phyloP scores from a whole-genome alignment of 2,888 invertebrate genomes.

The Tipula confusa region DNA sequence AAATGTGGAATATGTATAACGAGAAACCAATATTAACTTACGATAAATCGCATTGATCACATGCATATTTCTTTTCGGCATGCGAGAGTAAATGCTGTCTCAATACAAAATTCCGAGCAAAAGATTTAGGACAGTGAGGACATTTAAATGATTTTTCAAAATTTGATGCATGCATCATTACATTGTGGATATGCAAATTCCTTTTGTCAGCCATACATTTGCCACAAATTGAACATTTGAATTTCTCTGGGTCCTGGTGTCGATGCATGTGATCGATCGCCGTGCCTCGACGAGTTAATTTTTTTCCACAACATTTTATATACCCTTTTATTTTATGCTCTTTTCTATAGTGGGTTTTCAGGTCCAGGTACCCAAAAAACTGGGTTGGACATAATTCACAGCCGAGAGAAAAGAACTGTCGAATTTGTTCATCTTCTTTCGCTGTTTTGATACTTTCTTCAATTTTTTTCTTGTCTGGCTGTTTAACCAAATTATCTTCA shows the following conservation, averaged over 20 bases:
- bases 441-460: not conserved
- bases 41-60: not conserved
- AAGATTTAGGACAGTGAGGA: not conserved
- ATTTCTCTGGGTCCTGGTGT: not conserved
- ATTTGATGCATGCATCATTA: not conserved
- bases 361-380: not conserved
- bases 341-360: not conserved
- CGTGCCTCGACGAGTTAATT: not conserved
- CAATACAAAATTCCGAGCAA: not conserved
- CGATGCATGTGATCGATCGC: not conserved
- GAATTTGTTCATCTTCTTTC: not conserved
- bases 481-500: not conserved
- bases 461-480: not conserved
- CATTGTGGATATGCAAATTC: not conserved
- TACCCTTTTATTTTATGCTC: not conserved
- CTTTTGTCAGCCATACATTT: not conserved
- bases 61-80: not conserved
- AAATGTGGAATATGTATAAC: no score
- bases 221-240: not conserved
- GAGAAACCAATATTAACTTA: not conserved
- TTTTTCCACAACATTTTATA: not conserved
- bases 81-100: not conserved
- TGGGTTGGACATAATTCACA: not conserved
- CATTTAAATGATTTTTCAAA: not conserved
- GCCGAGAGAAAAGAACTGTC: not conserved